phyloP scores from a whole-genome alignment of 2,888 invertebrate genomes.

The Drosophila subsilvestris region DNA sequence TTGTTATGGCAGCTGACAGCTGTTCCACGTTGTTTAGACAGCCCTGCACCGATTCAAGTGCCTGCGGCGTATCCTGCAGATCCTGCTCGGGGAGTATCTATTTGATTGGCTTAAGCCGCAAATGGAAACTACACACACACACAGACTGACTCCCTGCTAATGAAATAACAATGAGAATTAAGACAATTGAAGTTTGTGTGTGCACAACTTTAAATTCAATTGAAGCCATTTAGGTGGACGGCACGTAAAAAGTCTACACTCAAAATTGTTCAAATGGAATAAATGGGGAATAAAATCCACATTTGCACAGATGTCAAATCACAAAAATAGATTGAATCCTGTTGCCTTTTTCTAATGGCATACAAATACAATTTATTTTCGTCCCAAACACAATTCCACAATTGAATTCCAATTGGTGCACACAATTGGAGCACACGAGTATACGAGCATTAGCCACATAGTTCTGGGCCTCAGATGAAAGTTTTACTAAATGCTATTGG shows the following conservation, averaged over 20 bases:
- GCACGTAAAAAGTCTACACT: conserved; percentile 22
- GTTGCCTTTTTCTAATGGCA: conserved; percentile 30
- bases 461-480: neutral
- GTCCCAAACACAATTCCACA: conserved; percentile 33
- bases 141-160: conserved; percentile 7
- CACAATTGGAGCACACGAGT: conserved; percentile 7
- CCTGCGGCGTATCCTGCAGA: neutral
- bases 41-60: neutral
- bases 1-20: conserved; percentile 30
- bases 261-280: conserved; percentile 14
- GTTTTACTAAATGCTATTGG: neutral
- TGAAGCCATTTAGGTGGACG: conserved; percentile 1
- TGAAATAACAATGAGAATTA: conserved; percentile 16
- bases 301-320: conserved; percentile 46
- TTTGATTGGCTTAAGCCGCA: conserved; percentile 20
- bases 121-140: neutral
- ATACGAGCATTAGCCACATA: conserved; percentile 9
- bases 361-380: conserved; percentile 45
- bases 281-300: conserved; percentile 32
- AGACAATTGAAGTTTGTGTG: neutral
- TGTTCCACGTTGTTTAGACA: conserved; percentile 28
- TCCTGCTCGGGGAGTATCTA: neutral
- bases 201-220: conserved; percentile 30
- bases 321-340: conserved; percentile 24
- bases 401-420: conserved; percentile 35